These are phyloP conservation scores for Drosophila pseudoobscura DNA, from an alignment of 1,140 invertebrate genomes.

Conservation along the genomic window DNA sequence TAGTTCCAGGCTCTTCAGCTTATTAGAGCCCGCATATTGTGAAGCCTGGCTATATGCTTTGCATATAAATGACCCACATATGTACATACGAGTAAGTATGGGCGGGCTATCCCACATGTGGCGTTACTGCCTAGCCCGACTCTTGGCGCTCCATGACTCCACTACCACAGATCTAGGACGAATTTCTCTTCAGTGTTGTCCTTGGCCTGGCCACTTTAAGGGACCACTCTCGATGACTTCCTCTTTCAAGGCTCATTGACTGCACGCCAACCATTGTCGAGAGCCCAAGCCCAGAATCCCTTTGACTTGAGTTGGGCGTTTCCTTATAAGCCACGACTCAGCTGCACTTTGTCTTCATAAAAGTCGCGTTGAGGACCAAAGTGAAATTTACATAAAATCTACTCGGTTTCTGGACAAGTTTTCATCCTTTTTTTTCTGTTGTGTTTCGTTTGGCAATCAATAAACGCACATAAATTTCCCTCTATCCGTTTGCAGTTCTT, in stretches of 20 bases:
- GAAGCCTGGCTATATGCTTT: slow-evolving; percentile 65
- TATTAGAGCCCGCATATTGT: slow-evolving; percentile 69
- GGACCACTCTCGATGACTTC: slow-evolving; percentile 27
- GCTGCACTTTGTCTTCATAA: slow-evolving; percentile 77
- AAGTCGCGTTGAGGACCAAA: slow-evolving; percentile 61
- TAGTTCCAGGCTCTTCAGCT: slow-evolving; percentile 32
- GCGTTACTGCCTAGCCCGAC: slow-evolving; percentile 8
- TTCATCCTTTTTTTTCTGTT: slow-evolving; percentile 32
- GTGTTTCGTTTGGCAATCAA: slow-evolving; percentile 61
- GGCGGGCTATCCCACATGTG: slow-evolving; percentile 51
- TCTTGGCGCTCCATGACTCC: not conserved
- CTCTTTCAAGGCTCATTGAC: slow-evolving; percentile 54
- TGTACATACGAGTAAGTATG: slow-evolving; percentile 14
- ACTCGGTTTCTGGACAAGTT: slow-evolving; percentile 35
- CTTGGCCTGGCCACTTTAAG: slow-evolving; percentile 58
- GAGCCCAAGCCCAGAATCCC: slow-evolving; percentile 14
- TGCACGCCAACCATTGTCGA: slow-evolving; percentile 23
- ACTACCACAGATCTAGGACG: slow-evolving; percentile 15
- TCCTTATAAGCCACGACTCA: slow-evolving; percentile 32
- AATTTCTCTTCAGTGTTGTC: slow-evolving; percentile 48
- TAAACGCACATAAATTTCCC: slow-evolving; percentile 71
- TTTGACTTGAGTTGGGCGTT: slow-evolving; percentile 21
- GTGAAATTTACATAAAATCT: slow-evolving; percentile 73
- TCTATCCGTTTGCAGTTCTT: slow-evolving; percentile 67
- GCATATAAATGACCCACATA: slow-evolving; percentile 76